A percentile compares a stretch with the other conserved stretches of the same genome.
These are phyloP conservation scores for Temnothorax longispinosus DNA, from an alignment of 1,140 invertebrate species.

Conservation along the genomic window DNA sequence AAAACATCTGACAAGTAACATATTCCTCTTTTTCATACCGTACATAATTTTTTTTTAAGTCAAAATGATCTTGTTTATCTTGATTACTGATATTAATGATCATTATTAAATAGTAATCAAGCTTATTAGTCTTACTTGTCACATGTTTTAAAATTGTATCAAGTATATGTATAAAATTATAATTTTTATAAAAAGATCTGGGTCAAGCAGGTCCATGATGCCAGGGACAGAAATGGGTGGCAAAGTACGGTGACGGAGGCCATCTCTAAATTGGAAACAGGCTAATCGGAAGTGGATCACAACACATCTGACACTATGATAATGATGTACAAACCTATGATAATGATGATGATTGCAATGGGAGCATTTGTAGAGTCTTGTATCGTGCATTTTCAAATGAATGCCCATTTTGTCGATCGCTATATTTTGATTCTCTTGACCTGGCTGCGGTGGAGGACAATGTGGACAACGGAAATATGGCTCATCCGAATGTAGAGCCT, in stretches of 20 bases:
- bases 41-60: neutral
- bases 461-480: slow-evolving; percentile 89
- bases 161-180: neutral
- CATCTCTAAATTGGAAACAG: too few relatives aligned
- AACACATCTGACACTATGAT: too few relatives aligned
- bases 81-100: neutral
- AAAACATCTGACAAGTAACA: slow-evolving; percentile 65
- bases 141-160: slow-evolving; percentile 61
- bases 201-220: too few relatives aligned
- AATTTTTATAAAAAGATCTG: neutral
- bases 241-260: too few relatives aligned
- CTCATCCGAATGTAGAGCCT: slow-evolving; percentile 89
- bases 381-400: slow-evolving; percentile 92
- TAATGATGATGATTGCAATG: slow-evolving; percentile 89
- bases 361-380: slow-evolving; percentile 89
- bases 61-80: neutral
- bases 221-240: too few relatives aligned
- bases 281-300: too few relatives aligned
- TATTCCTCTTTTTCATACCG: neutral
- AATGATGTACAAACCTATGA: slow-evolving; percentile 82
- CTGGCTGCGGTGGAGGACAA: slow-evolving; percentile 86
- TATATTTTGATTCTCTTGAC: slow-evolving; percentile 82
- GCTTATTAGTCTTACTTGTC: slow-evolving; percentile 38
- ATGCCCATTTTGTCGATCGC: slow-evolving; percentile 87
- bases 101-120: neutral